phyloP scores from a whole-genome alignment of 2,113 vertebrate species.

The Odontophorus gujanensis region DNA sequence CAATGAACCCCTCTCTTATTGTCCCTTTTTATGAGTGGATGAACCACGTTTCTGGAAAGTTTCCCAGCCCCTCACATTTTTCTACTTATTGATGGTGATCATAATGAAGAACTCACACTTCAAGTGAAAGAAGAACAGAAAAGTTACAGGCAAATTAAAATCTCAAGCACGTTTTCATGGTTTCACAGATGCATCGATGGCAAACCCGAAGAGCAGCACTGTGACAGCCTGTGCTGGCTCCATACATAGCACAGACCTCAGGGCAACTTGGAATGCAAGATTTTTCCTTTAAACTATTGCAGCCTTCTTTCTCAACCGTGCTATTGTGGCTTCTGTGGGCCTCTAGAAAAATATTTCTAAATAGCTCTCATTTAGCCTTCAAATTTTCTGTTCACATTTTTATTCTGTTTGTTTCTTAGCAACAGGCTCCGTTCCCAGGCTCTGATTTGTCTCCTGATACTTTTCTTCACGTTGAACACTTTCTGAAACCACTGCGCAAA shows the following conservation, averaged over 20 bases:
- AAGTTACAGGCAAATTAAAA: background rate
- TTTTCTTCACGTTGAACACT: background rate
- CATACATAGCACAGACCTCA: background rate
- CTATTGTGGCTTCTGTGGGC: conserved; percentile 31
- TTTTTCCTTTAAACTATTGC: background rate
- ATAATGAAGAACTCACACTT: background rate
- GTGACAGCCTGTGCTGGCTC: background rate
- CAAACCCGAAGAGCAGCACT: background rate
- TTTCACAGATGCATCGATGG: background rate
- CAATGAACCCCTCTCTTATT: background rate
- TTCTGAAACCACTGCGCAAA: background rate
- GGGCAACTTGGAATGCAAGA: fast-evolving
- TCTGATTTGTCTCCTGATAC: background rate
- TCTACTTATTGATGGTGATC: background rate
- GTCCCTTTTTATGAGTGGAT: background rate
- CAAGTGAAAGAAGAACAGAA: background rate
- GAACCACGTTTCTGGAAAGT: fast-evolving
- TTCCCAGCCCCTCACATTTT: background rate
- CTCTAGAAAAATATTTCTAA: conserved; percentile 20
- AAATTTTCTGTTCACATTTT: background rate
- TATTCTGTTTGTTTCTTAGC: conserved; percentile 21
- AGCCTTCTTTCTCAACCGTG: background rate
- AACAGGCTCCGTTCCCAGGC: conserved; percentile 41
- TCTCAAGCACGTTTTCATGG: background rate
- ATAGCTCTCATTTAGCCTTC: background rate